These are phyloP conservation scores for Ostrea edulis DNA, from an alignment of 1,140 invertebrate species.

Conservation along the genomic window DNA sequence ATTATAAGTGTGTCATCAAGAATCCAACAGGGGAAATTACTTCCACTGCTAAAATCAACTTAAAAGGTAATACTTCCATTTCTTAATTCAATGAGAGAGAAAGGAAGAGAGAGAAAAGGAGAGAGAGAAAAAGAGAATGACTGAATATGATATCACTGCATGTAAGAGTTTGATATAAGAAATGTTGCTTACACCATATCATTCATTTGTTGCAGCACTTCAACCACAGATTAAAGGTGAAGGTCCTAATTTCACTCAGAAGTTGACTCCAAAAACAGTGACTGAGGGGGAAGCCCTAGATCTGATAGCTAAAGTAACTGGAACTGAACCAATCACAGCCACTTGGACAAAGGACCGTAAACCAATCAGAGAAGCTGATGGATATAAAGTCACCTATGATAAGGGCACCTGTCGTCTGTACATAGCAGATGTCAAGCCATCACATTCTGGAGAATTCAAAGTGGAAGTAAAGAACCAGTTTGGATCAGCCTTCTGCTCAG, in stretches of 20 bases:
- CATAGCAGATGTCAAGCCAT: conserved; percentile 95
- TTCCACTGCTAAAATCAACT: conserved; percentile 90
- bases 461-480: conserved; percentile 93
- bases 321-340: conserved; percentile 74
- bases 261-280: conserved; percentile 71
- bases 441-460: conserved; percentile 95
- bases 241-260: conserved; percentile 69
- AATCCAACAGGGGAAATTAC: conserved; percentile 94
- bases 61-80: conserved; percentile 88
- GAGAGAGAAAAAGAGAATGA: not conserved
- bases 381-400: conserved; percentile 67
- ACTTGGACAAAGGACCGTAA: conserved; percentile 75
- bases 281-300: conserved; percentile 74
- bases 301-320: conserved; percentile 75
- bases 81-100: not conserved
- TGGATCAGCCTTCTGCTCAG: conserved; percentile 85
- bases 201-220: conserved; percentile 55
- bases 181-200: too few species aligned
- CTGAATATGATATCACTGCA: not conserved
- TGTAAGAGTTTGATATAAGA: too few species aligned
- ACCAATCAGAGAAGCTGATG: conserved; percentile 63
- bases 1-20: conserved; percentile 91
- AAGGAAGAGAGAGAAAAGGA: not conserved
- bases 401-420: conserved; percentile 69
- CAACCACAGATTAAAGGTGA: conserved; percentile 69